Evolutionary conservation across 2,113 vertebrate species (phyloP), one percentile per base, ranked within the genome.

Genomic region (Tauraco erythrolophus): DNA sequence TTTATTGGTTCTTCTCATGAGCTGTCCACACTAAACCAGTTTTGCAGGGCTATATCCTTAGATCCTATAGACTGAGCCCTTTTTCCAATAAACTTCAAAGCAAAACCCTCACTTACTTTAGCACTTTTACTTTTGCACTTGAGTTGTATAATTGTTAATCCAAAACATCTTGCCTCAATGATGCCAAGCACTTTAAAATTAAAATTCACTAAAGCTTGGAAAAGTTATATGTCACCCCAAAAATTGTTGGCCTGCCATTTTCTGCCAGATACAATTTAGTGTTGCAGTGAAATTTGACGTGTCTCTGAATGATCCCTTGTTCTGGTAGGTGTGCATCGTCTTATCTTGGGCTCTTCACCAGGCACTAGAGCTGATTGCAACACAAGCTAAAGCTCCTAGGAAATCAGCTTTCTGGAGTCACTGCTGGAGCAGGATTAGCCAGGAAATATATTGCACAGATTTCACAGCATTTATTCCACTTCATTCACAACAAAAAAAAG

Each of bases 21-120:
- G 3, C 18, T 66, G 43, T 37, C 37, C 74, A 72, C 35, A 84
- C 25, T 78, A 91, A 86, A 91, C 61, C 69, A 69, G 45, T 94
- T 88, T 82, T 88, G 56, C 92, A 93, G 74, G 78, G 79, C 53
- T 68, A 9, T 65, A 72, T 84, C 33, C 71, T 94, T 65, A 87
- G 77, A 84, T 82, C 74, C 74, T 69, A 68, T 71, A 82, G 57
- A 83, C 54, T 90, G 92, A 60, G 71, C 62, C 86, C 30, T 77
- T 93, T 86, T 84, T 74, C 71, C 68, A 77, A 35, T 60, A 85
- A 92, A 90, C 58, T 85, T 97, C 88, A 95, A 97, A 90, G 79
- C 1, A 25, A 90, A 94, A 27, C 14, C 37, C 57, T 89, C 4
- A 0, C 41, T 90, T 79, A 68, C 50, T 96, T 93, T 45, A 86